A percentile compares a stretch with the other conserved stretches of the same genome.
Evolutionary conservation across 1,140 invertebrate genomes (phyloP).

Genomic region (Rhopalosiphum maidis): DNA sequence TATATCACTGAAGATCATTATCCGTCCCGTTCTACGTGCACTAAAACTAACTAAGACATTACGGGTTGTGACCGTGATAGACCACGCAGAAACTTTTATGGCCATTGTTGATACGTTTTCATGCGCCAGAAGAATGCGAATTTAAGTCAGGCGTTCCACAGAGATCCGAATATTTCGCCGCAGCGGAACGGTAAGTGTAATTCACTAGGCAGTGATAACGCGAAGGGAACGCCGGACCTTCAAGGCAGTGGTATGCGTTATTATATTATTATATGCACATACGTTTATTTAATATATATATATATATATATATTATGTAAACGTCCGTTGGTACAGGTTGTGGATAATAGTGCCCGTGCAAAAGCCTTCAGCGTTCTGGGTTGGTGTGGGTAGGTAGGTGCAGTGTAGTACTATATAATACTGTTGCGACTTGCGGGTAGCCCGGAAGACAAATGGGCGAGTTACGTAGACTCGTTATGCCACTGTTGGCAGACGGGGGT

Average conservation of each 20-base stretch:
- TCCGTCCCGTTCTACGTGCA: background rate
- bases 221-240: background rate
- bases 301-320: background rate
- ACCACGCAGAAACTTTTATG: background rate
- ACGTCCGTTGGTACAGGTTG: background rate
- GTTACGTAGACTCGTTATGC: background rate
- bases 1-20: background rate
- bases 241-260: background rate
- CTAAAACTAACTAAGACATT: background rate
- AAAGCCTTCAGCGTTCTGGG: background rate
- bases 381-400: background rate
- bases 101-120: background rate
- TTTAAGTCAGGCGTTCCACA: background rate
- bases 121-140: background rate
- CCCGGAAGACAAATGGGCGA: slow-evolving; percentile 35
- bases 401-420: background rate
- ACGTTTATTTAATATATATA: background rate
- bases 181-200: background rate
- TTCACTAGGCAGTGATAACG: background rate
- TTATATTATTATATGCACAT: background rate
- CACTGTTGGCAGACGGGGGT: background rate
- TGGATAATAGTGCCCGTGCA: background rate
- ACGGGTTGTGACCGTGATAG: background rate
- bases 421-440: background rate
- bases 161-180: background rate